Evolutionary conservation across 1,140 invertebrate genomes (phyloP), one percentile per base, ranked within the genome.

Genomic region (Diachasmimorpha longicaudata): DNA sequence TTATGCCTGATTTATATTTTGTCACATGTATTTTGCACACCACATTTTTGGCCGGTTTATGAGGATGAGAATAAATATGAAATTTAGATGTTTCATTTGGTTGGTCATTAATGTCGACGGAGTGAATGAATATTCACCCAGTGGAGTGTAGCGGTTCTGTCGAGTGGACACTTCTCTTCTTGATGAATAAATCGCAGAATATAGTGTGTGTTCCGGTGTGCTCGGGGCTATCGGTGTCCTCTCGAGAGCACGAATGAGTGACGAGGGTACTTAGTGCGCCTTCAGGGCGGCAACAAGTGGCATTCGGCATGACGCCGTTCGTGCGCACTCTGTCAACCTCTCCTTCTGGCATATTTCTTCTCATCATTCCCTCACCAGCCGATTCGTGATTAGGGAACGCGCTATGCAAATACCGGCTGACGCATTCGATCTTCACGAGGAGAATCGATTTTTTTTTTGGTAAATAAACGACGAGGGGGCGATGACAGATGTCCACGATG

Each of bases 241-340:
- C 46, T 67, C 68, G 44, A 44, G 4, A 42, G 13, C 39, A 44
- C 21, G 79, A 82, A 81, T 81, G 80, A 84, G 78, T 81, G 80
- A 82, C 79, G 82, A 83, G 81, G 79, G 79, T 75, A 81, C 82
- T 83, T 82, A 79, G 46, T 77, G 78, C 46, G 16, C 46, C 78
- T 79, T 80, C 74, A 81, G 82, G 79, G 82, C 81, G 81, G 84
- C 83, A 85, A 86, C 85, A 86, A 86, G 85, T 86, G 84, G 82
- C 81, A 78, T 78, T 79, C 75, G 72, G 72, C 76, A 77, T 73
- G 76, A 68, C 77, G 79, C 71, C 72, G 42, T 67, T 39, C 52
- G n/a, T 16, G 75, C 48, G 52, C 68, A 70, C 66, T 23, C 72
- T 42, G 70, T 77, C 67, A 63, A 58, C 68, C 31, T 67, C 23